These are phyloP conservation scores for Sebastes hubbsi DNA, from an alignment of 2,797 vertebrate genomes.

Conservation along the genomic window DNA sequence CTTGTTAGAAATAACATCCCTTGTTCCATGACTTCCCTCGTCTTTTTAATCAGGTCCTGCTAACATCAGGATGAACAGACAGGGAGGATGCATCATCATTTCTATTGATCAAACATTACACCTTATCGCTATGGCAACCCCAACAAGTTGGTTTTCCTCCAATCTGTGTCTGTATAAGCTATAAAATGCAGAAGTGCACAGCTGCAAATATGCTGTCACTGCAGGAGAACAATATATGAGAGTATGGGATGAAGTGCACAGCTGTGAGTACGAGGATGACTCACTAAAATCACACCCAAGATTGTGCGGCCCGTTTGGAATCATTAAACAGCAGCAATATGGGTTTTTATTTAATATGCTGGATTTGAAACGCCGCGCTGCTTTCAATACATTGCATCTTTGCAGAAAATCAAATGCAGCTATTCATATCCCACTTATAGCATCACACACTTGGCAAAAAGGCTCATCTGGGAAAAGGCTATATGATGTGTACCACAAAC, in stretches of 20 bases:
- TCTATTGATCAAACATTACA: conserved; percentile 65
- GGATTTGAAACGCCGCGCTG: conserved; percentile 19
- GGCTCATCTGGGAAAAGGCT: conserved; percentile 5
- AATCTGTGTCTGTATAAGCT: background rate
- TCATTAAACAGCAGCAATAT: conserved; percentile 38
- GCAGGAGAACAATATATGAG: conserved; percentile 33
- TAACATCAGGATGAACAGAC: conserved; percentile 19
- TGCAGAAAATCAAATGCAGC: conserved; percentile 29
- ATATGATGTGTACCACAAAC: conserved; percentile 5
- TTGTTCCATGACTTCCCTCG: background rate
- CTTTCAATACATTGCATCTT: conserved; percentile 10
- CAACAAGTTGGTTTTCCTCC: background rate
- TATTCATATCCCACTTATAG: conserved; percentile 14
- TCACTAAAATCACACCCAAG: conserved; percentile 50
- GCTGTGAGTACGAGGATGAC: conserved; percentile 46
- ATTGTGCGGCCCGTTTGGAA: conserved; percentile 24
- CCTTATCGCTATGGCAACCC: conserved; percentile 49
- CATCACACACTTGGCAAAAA: conserved; percentile 11
- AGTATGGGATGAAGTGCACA: conserved; percentile 40
- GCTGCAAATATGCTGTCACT: background rate
- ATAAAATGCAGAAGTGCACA: background rate
- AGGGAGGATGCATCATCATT: conserved; percentile 41
- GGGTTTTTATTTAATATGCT: conserved; percentile 27
- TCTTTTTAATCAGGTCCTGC: background rate
- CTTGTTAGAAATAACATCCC: background rate